Conservation (phyloP, 2,113 vertebrate species). For the Chloropsis hardwickii region DNA sequence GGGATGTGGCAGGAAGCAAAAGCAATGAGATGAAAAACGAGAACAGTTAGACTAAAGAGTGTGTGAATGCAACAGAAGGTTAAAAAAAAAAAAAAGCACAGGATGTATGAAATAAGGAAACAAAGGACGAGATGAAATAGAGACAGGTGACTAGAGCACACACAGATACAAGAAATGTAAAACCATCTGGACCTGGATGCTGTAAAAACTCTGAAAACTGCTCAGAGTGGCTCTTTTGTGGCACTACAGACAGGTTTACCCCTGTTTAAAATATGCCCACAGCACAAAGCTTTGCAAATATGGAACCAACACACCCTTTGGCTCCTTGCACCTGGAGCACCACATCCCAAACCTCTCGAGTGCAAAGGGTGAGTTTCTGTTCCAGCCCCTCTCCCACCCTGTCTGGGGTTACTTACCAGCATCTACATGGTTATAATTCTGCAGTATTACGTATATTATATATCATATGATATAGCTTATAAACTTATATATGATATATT, state of each 20-base stretch:
- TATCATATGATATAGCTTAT: background rate
- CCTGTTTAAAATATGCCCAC: background rate
- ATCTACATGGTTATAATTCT: background rate
- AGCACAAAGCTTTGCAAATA: slow-evolving; percentile 39
- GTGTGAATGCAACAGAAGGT: background rate
- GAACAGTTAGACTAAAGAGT: background rate
- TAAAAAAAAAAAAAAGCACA: background rate
- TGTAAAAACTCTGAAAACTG: background rate
- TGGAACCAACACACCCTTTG: background rate
- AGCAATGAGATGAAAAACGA: background rate
- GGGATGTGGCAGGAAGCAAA: background rate
- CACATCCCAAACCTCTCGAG: background rate
- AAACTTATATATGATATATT: background rate
- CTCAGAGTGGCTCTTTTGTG: background rate
- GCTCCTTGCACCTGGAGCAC: background rate
- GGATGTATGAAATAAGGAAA: background rate
- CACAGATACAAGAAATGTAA: slow-evolving; percentile 6
- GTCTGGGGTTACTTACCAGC: background rate
- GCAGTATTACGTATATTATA: background rate
- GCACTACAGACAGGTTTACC: background rate
- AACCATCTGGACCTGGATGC: background rate
- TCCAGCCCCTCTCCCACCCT: background rate
- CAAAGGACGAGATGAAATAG: background rate
- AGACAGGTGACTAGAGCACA: background rate
- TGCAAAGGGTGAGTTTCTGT: slow-evolving; percentile 25